Percentiles rank a stretch among this genome's conserved stretches.
Conservation (phyloP, 2,113 vertebrate species). For the Urocynchramus pylzowi region DNA sequence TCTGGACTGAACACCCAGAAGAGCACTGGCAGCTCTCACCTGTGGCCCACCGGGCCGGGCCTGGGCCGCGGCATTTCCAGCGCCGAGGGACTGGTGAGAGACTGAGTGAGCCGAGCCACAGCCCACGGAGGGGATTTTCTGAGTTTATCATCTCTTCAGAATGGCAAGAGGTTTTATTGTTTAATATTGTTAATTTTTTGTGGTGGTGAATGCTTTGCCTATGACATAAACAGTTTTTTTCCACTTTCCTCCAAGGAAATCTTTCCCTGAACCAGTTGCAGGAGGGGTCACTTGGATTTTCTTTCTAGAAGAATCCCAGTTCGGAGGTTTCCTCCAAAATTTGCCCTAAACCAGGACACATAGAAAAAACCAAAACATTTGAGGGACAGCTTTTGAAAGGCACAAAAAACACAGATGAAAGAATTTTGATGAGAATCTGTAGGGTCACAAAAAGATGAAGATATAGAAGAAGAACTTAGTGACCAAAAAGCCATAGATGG, state of each 20-base stretch:
- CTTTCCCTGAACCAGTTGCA: background rate
- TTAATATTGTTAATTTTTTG: background rate
- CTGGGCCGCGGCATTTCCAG: background rate
- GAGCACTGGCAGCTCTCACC: background rate
- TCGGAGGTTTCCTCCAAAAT: background rate
- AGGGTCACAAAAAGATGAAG: background rate
- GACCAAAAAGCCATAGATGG: background rate
- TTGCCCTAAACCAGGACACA: background rate
- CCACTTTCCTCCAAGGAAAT: background rate
- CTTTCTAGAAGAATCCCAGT: background rate
- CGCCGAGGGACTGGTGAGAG: background rate
- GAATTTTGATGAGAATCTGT: background rate
- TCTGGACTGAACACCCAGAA: background rate
- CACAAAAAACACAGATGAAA: background rate
- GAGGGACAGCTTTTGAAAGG: background rate
- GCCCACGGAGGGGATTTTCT: too few species aligned
- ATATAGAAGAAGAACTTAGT: background rate
- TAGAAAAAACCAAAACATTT: background rate
- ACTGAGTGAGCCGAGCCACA: background rate
- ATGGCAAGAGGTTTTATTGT: background rate
- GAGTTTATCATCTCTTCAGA: background rate
- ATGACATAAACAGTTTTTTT: background rate
- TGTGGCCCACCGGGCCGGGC: background rate
- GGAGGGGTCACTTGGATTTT: background rate
- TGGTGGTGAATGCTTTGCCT: background rate